Evolutionary conservation across 1,140 invertebrate genomes (phyloP), one percentile per base, ranked within the genome.

Genomic region (Sitobion miscanthi): DNA sequence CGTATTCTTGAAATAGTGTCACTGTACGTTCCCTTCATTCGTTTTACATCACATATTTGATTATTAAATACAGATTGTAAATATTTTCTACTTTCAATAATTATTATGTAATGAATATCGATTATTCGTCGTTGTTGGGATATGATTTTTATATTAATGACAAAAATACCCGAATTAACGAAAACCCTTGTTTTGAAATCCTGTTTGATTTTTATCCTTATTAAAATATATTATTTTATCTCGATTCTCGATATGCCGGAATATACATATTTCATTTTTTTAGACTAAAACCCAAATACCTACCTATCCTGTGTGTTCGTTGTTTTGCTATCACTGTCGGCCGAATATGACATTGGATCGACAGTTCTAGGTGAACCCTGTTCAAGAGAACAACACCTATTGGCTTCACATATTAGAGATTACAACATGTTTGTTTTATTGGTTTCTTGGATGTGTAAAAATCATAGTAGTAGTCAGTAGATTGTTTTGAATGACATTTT

Each of bases 311-410:
- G 25, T 85, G 91, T 54, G 77, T 93, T 49, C n/a, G 38, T 85
- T 86, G 14, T 38, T 93, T 91, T 93, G 69, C 77, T 93, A 57
- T 57, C 1, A 42, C 91, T 93, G 91, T 93, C 91, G 82, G 38
- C 49, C 91, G 30, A 42, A 93, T n/a, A 86, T 25, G 91, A 93
- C 91, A 45, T 85, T 77, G 82, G 82, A 93, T 83, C 82, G 52
- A 85, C 90, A 91, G 93, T 57, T 30, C n/a, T 91, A 49, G 90
- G 83, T 91, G 93, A 86, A 86, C 90, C 38, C 93, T 86, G 69
- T 94, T 94, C 52, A 62, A 91, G 89, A 62, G 45, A 69, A 90
- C 87, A 77, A 83, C 54, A 57, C 90, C 85, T 90, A 90, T 83
- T 90, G 49, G 77, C 82, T 69, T 90, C n/a, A 54, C 86, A 30